A percentile compares a stretch with the other conserved stretches of the same genome.
phyloP scores from a whole-genome alignment of 2,888 invertebrate genomes.

The Daptonema setosum region DNA sequence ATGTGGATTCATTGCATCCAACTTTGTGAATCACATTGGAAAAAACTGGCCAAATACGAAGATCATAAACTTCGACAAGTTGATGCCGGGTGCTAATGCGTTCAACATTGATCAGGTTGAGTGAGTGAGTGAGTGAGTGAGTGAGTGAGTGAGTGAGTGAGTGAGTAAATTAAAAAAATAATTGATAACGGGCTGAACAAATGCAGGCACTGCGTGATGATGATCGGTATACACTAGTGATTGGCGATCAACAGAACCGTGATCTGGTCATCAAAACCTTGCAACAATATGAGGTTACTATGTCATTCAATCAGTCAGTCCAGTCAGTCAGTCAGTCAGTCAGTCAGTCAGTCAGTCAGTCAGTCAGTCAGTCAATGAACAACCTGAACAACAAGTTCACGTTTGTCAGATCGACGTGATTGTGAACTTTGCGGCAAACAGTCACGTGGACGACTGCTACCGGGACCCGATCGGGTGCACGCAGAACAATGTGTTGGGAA shows the following conservation, averaged over 20 bases:
- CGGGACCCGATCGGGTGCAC: not conserved
- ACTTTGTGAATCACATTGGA: constrained; percentile 22
- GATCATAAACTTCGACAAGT: constrained; percentile 4
- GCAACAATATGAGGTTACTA: not conserved
- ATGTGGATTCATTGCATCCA: constrained; percentile 25
- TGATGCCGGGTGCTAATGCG: constrained; percentile 1
- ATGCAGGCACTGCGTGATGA: not conserved
- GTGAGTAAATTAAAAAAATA: too few species aligned
- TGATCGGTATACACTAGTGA: not conserved
- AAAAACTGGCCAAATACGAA: constrained; percentile 16
- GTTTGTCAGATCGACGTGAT: constrained; percentile 17
- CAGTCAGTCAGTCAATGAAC: too few species aligned
- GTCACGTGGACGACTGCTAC: constrained; percentile 27
- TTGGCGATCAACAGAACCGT: not conserved
- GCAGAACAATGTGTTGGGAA: constrained; percentile 22
- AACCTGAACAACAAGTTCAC: too few species aligned
- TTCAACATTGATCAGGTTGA: constrained; percentile 1
- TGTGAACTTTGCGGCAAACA: constrained; percentile 25
- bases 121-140: too few species aligned
- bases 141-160: too few species aligned
- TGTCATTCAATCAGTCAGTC: too few species aligned
- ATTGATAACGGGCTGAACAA: too few species aligned
- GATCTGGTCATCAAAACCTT: not conserved
- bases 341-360: too few species aligned
- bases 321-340: too few species aligned